phyloP scores from a whole-genome alignment of 2,888 invertebrate species.

The Latrodectus hesperus region DNA sequence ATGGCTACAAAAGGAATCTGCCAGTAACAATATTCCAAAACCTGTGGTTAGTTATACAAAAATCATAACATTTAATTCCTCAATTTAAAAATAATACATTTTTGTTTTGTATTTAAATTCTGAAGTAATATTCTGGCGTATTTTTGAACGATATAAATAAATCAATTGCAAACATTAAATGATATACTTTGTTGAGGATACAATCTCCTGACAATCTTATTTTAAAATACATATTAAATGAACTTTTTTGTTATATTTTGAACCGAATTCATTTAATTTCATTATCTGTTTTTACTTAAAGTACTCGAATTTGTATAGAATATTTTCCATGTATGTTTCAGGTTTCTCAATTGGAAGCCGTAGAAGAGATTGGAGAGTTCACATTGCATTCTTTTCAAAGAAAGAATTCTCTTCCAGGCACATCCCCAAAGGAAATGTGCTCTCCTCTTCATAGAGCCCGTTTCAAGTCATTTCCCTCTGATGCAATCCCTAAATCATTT shows the following conservation, averaged over 20 bases:
- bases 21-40: constrained; percentile 74
- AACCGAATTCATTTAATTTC: too few relatives aligned
- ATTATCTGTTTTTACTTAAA: background rate
- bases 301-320: too few relatives aligned
- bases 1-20: constrained; percentile 84
- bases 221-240: too few relatives aligned
- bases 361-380: constrained; percentile 39
- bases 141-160: too few relatives aligned
- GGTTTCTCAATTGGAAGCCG: constrained; percentile 47
- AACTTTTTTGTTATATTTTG: too few relatives aligned
- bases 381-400: constrained; percentile 6
- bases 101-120: too few relatives aligned
- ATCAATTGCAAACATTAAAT: too few relatives aligned
- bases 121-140: too few relatives aligned
- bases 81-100: too few relatives aligned
- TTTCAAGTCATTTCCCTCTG: constrained; percentile 31
- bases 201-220: too few relatives aligned
- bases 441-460: constrained; percentile 10
- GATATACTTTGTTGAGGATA: too few relatives aligned
- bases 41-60: constrained; percentile 22
- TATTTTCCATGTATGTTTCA: background rate
- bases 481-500: background rate
- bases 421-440: background rate
- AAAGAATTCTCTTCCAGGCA: constrained; percentile 37
- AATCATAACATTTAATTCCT: too few relatives aligned